phyloP scores from a whole-genome alignment of 2,888 invertebrate genomes.

The Cistogaster globosa region DNA sequence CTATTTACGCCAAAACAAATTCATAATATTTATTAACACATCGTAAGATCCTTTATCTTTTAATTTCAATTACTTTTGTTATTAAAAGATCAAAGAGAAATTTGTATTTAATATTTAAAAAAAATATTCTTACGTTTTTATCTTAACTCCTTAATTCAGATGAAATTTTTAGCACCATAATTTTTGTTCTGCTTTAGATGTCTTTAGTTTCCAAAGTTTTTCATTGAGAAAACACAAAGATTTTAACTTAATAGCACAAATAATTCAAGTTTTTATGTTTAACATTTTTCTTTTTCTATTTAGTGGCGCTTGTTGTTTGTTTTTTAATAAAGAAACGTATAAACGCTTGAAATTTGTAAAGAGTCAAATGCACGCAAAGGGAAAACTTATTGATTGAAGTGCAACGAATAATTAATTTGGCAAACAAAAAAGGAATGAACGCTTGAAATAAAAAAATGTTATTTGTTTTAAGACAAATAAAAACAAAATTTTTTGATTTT shows the following conservation, averaged over 20 bases:
- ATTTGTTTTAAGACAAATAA: background rate
- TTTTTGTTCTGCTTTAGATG: background rate
- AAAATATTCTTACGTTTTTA: no score
- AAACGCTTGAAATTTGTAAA: background rate
- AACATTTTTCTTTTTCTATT: conserved; percentile 4
- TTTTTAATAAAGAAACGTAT: background rate
- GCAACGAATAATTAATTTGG: conserved; percentile 41
- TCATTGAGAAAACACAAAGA: background rate
- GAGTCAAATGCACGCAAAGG: conserved; percentile 9
- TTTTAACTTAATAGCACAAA: background rate
- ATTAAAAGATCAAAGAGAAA: no score
- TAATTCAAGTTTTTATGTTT: conserved; percentile 30
- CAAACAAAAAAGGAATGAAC: conserved; percentile 30
- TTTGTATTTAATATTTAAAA: no score
- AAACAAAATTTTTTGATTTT: background rate
- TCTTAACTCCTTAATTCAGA: no score
- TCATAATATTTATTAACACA: no score
- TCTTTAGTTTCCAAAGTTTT: background rate
- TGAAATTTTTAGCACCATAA: no score
- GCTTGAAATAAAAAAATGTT: background rate
- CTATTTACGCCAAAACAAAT: no score
- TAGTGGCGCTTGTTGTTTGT: background rate
- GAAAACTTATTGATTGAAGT: background rate
- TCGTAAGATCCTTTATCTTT: no score
- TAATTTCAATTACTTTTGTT: no score